These are phyloP conservation scores for Eulemur rufifrons DNA, from an alignment of 2,113 vertebrate species.

Conservation along the genomic window DNA sequence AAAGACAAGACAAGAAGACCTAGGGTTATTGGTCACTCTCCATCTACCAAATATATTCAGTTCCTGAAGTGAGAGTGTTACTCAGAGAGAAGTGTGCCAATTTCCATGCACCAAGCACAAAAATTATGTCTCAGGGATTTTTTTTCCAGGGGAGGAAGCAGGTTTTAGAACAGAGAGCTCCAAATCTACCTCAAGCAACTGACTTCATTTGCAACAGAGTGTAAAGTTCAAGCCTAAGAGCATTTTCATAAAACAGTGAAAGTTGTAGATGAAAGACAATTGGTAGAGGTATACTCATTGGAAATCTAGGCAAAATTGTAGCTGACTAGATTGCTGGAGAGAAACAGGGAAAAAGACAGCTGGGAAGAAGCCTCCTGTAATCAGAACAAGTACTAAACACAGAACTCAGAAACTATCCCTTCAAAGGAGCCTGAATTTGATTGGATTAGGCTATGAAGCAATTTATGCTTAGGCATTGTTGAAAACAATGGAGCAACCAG, in stretches of 20 bases:
- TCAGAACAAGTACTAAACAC: background rate
- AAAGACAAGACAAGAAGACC: background rate
- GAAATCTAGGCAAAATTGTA: background rate
- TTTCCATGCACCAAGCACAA: background rate
- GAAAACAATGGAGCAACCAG: background rate
- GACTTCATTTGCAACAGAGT: background rate
- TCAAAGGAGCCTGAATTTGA: background rate
- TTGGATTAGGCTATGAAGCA: background rate
- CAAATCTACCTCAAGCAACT: background rate
- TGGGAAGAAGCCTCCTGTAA: background rate
- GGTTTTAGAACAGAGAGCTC: background rate
- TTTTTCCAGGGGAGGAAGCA: background rate
- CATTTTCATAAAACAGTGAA: background rate
- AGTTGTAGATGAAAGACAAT: background rate
- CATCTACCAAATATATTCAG: background rate
- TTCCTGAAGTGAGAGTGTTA: background rate
- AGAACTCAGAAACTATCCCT: background rate
- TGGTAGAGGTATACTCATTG: background rate
- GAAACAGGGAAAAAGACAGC: background rate
- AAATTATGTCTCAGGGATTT: background rate
- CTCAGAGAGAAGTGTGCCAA: background rate
- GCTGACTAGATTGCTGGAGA: background rate
- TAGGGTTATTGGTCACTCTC: background rate
- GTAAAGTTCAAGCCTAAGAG: background rate
- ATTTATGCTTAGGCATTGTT: background rate